Evolutionary conservation across 2,888 invertebrate genomes (phyloP).

Genomic region (Dolichopus griseipennis): DNA sequence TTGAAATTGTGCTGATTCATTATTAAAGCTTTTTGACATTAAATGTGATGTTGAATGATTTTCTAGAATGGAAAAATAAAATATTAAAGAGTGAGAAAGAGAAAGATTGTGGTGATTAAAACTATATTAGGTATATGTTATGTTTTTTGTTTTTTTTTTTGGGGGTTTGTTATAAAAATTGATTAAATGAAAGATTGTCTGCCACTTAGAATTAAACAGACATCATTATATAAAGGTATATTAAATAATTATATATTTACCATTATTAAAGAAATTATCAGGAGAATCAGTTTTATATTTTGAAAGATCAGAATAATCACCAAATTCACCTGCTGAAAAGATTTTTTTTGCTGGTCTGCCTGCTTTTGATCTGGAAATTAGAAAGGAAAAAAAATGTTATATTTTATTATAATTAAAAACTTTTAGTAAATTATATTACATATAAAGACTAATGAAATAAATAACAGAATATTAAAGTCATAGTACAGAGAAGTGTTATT

Average conservation of each 20-base stretch:
- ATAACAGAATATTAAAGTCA: too few species aligned
- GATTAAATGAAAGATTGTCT: too few species aligned
- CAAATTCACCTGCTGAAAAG: conserved; percentile 2
- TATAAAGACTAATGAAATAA: too few species aligned
- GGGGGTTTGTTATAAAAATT: background rate
- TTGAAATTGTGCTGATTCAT: background rate
- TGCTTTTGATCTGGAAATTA: conserved; percentile 7
- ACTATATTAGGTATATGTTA: too few species aligned
- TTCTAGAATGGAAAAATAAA: background rate
- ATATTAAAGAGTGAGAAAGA: background rate
- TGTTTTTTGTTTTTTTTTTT: background rate
- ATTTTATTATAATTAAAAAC: too few species aligned
- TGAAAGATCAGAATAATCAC: background rate
- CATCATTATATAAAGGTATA: background rate
- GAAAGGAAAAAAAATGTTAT: background rate
- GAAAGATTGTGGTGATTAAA: too few species aligned
- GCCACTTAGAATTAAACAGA: too few species aligned
- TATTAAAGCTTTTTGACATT: background rate
- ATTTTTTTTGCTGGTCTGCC: conserved; percentile 11
- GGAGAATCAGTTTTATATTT: background rate
- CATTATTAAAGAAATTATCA: conserved; percentile 5
- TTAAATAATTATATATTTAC: background rate
- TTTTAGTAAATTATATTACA: too few species aligned
- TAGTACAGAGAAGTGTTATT: too few species aligned
- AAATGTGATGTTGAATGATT: conserved; percentile 2